Base-by-base conservation (phyloP, 30 jellyfish, hydroid and myxozoan genomes). In the Chrysaora quinquecirrha region DNA sequence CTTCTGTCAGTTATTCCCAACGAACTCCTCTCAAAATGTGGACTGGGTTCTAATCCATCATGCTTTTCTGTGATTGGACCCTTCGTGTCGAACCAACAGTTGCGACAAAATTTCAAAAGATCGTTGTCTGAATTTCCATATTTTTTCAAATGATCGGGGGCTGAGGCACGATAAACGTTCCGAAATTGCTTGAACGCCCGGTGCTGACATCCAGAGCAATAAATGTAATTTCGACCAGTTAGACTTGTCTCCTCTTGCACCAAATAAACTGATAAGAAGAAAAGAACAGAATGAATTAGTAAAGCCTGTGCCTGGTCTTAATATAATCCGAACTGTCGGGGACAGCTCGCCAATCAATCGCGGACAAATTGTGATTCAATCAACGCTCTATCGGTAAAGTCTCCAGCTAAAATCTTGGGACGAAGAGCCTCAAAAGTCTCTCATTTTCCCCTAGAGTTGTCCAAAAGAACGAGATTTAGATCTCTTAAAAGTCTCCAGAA, bases 181-280 rank as follows among this genome's bases (percentile, higher is more conserved):
- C 93, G 86, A 62, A 49, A 83, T 35, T 67, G 48, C 54, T 83
- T 83, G 67, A 83, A 83, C 6, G 93, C 76, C 11, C 86, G 76
- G 48, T 60, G 80, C 1, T 64, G 81, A 43, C 93, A 83, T 0
- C 73, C 68, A 18, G 93, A 83, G 25, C 93, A 83, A 0, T 60
- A 63, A 56, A 83, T 56, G 38, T 69, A 83, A 38, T 62, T 72
- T 0, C 93, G 80, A 1, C 86, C 86, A 14, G 86, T 69, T 52
- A 70, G 23, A 0, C 93, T 86, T 10, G 86, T 64, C 50, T 71
- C 86, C 22, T 70, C 64, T 43, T 56, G 38, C 12, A 83, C 24
- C 30, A 83, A 23, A 56, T 83, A 83, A 34, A 71, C 93, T 71
- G 62, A 18, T n/a, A n/a, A n/a, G n/a, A n/a, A n/a, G 33, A 71